Evolutionary conservation across 2,113 vertebrate genomes (phyloP).

Genomic region (Pelobates fuscus): DNA sequence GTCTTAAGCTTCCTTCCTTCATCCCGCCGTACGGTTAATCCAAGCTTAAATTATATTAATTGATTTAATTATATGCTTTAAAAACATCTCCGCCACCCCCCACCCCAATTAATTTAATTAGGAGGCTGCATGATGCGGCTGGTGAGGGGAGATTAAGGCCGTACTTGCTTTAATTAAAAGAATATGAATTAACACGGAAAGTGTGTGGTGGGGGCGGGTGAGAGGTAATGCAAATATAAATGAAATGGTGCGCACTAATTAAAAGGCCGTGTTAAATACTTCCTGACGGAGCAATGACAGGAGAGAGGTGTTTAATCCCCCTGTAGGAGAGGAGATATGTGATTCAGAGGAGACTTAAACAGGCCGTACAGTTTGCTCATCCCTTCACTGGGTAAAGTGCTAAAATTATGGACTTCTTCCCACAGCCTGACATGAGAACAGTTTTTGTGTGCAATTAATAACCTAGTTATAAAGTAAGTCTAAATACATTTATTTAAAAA

Average conservation of each 20-base stretch:
- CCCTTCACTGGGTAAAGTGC: background rate
- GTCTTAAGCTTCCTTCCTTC: constrained; percentile 61
- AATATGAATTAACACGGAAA: constrained; percentile 84
- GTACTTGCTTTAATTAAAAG: constrained; percentile 96
- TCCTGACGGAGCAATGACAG: constrained; percentile 82
- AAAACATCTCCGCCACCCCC: constrained; percentile 74
- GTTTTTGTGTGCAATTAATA: too few species aligned
- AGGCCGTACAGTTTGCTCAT: constrained; percentile 23
- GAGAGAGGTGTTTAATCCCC: constrained; percentile 56
- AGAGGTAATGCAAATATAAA: constrained; percentile 86
- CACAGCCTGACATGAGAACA: too few species aligned
- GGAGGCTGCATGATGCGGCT: constrained; percentile 96
- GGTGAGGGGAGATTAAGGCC: constrained; percentile 96
- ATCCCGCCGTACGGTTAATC: constrained; percentile 86
- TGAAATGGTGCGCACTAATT: constrained; percentile 96
- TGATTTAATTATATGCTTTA: constrained; percentile 99
- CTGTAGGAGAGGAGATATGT: constrained; percentile 56
- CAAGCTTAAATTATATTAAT: constrained; percentile 99
- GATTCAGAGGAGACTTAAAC: constrained; percentile 25
- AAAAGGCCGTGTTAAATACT: constrained; percentile 92
- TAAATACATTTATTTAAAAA: too few species aligned
- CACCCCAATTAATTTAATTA: constrained; percentile 99
- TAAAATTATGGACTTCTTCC: too few species aligned
- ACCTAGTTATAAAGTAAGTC: too few species aligned
- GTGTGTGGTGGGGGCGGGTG: constrained; percentile 46